These are phyloP conservation scores for Halictus quadricinctus DNA, from an alignment of 2,888 invertebrate genomes.

Conservation along the genomic window DNA sequence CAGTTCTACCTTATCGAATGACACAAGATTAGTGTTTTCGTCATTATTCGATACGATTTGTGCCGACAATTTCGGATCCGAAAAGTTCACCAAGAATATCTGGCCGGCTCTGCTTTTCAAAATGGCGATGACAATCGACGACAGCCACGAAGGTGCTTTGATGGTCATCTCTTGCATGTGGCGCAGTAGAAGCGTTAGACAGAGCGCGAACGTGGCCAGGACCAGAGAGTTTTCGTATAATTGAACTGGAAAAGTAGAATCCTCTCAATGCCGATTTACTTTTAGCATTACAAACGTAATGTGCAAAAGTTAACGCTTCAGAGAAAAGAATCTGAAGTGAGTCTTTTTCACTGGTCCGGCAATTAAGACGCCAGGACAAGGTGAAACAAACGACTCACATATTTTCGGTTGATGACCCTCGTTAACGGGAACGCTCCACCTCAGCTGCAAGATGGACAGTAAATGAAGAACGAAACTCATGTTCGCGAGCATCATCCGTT, in stretches of 20 bases:
- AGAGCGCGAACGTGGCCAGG: constrained; percentile 65
- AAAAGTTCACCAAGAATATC: constrained; percentile 70
- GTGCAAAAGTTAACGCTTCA: background rate
- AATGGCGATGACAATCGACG: constrained; percentile 59
- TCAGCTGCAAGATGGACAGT: constrained; percentile 84
- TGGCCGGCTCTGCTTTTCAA: constrained; percentile 74
- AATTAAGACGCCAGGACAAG: background rate
- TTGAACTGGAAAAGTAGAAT: constrained; percentile 67
- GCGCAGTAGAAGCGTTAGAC: constrained; percentile 63
- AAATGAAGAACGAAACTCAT: constrained; percentile 86
- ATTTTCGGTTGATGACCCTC: constrained; percentile 77
- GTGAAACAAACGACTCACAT: constrained; percentile 57
- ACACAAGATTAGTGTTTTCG: constrained; percentile 69
- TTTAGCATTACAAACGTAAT: background rate
- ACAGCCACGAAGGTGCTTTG: constrained; percentile 72
- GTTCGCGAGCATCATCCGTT: constrained; percentile 84
- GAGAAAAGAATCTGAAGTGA: too few relatives aligned
- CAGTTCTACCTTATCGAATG: constrained; percentile 47
- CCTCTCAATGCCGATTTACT: background rate
- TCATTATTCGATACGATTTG: constrained; percentile 68
- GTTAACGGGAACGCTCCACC: constrained; percentile 84
- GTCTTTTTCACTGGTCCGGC: too few relatives aligned
- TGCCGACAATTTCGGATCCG: constrained; percentile 74
- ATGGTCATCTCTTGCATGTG: constrained; percentile 64
- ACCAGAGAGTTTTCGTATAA: constrained; percentile 74